Evolutionary conservation across 2,797 vertebrate genomes (phyloP).

Genomic region (Alca torda): DNA sequence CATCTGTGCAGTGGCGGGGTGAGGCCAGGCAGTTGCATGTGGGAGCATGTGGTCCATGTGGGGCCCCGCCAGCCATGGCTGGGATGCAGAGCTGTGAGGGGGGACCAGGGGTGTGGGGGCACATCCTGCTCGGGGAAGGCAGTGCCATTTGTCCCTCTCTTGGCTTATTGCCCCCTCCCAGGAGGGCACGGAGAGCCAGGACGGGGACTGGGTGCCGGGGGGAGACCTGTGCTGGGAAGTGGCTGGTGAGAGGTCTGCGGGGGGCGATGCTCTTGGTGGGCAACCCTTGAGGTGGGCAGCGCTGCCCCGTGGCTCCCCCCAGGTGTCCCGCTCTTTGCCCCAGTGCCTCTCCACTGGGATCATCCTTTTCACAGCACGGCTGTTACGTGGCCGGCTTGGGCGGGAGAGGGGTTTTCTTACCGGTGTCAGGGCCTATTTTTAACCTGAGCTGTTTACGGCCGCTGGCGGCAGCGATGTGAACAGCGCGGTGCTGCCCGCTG

Average conservation of each 20-base stretch:
- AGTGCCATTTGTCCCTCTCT: background rate
- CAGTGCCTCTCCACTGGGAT: background rate
- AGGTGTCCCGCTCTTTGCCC: background rate
- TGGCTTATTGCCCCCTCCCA: background rate
- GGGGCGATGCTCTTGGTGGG: background rate
- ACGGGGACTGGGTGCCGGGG: background rate
- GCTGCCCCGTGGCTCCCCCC: background rate
- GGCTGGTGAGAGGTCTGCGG: background rate
- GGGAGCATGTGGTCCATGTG: rapidly evolving
- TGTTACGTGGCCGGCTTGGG: rapidly evolving
- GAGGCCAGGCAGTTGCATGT: rapidly evolving
- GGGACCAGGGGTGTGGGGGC: rapidly evolving
- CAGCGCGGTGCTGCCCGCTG: rapidly evolving
- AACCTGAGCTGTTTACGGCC: background rate
- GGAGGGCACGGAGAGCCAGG: background rate
- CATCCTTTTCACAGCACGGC: background rate
- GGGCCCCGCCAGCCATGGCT: background rate
- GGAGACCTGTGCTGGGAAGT: background rate
- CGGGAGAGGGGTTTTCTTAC: background rate
- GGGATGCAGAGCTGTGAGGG: background rate
- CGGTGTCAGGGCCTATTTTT: background rate
- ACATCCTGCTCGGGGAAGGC: background rate
- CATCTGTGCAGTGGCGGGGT: rapidly evolving
- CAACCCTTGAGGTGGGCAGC: background rate
- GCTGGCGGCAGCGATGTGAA: background rate